Conservation (phyloP, 2,797 vertebrate species). For the Lepilemur ruficaudatus region DNA sequence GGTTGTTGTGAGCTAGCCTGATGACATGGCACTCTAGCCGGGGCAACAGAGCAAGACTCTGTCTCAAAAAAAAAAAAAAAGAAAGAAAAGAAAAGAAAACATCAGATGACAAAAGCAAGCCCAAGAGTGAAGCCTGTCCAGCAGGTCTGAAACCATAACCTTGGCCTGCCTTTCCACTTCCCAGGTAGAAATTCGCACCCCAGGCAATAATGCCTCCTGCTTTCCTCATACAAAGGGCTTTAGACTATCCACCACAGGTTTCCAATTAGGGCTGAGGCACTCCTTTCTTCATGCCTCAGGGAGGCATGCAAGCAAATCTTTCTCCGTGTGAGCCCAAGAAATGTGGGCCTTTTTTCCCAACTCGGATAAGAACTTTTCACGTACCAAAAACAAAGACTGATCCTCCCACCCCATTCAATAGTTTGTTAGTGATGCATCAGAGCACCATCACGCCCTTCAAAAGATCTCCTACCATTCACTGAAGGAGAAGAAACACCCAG, state of each 20-base stretch:
- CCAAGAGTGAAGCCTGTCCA: neutral
- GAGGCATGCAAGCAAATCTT: neutral
- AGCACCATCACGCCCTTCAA: neutral
- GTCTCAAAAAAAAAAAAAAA: too few species aligned
- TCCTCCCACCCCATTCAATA: constrained; percentile 34
- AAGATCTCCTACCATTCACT: neutral
- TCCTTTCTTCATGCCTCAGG: neutral
- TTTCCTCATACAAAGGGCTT: neutral
- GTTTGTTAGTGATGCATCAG: neutral
- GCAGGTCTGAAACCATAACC: neutral
- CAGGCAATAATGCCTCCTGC: neutral
- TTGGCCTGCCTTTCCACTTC: neutral
- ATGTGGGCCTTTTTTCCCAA: neutral
- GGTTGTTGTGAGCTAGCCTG: too few species aligned
- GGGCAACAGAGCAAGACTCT: too few species aligned
- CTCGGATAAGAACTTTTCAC: constrained; percentile 47
- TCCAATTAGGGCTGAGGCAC: neutral
- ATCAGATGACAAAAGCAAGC: neutral
- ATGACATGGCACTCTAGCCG: too few species aligned
- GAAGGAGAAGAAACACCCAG: constrained; percentile 19
- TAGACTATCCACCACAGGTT: neutral
- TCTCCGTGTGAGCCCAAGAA: neutral
- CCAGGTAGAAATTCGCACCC: neutral
- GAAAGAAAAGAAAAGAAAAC: neutral
- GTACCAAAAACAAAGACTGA: constrained; percentile 4